A percentile compares a stretch with the other conserved stretches of the same genome.
Conservation (phyloP, 2,113 vertebrate genomes). For the Emydura subglobosa region DNA sequence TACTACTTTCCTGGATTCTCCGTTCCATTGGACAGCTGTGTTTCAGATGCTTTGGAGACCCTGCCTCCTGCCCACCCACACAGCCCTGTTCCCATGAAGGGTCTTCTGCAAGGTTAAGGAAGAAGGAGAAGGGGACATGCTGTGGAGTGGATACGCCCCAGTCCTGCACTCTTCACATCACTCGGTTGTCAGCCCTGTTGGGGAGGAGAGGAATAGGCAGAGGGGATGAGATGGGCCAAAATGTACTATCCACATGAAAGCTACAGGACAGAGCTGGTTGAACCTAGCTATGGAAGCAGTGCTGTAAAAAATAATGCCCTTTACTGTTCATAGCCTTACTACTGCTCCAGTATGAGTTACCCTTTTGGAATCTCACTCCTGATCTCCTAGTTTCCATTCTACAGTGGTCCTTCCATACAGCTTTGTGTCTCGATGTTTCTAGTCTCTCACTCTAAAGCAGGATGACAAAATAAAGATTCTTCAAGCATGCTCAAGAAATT, state of each 20-base stretch:
- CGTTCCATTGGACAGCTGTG: not conserved
- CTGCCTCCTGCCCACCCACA: not conserved
- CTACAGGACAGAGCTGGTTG: not conserved
- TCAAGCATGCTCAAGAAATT: not conserved
- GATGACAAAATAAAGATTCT: not conserved
- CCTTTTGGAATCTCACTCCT: not conserved
- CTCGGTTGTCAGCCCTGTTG: not conserved
- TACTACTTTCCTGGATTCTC: not conserved
- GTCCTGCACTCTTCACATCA: too few species aligned
- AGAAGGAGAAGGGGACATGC: not conserved
- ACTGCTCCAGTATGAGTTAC: not conserved
- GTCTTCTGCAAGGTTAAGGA: not conserved
- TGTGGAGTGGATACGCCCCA: too few species aligned
- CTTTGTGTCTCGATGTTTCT: not conserved
- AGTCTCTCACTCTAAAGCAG: not conserved
- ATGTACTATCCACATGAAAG: not conserved
- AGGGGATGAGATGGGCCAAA: not conserved
- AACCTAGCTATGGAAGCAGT: not conserved
- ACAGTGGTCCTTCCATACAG: not conserved
- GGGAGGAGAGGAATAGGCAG: not conserved
- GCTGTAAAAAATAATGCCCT: not conserved
- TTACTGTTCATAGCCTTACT: not conserved
- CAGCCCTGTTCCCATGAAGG: not conserved
- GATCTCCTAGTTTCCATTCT: not conserved
- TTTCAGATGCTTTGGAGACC: rapidly evolving